Evolutionary conservation across 2,888 invertebrate species (phyloP).

Genomic region (Folsomia candida): DNA sequence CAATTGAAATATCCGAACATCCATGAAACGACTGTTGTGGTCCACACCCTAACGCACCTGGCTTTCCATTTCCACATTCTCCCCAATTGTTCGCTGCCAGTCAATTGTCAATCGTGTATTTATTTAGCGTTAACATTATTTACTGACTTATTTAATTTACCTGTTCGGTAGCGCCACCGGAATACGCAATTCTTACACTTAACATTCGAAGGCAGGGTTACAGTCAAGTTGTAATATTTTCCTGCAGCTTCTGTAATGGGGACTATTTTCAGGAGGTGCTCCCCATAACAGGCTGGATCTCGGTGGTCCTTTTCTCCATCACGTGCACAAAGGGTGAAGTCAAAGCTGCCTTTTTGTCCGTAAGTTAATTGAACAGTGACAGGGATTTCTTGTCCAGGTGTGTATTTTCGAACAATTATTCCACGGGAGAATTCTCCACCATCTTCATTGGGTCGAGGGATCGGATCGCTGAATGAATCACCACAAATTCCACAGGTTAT

Average conservation of each 20-base stretch:
- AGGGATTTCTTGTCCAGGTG: conserved; percentile 26
- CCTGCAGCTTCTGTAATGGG: conserved; percentile 6
- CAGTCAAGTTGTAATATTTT: conserved; percentile 16
- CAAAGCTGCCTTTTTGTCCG: conserved; percentile 17
- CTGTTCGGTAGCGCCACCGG: conserved; percentile 16
- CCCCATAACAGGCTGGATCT: conserved; percentile 10
- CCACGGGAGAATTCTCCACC: conserved; percentile 30
- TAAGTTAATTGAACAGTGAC: conserved; percentile 15
- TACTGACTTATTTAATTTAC: not conserved
- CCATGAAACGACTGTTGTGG: conserved; percentile 12
- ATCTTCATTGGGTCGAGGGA: conserved; percentile 34
- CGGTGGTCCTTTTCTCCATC: conserved; percentile 3
- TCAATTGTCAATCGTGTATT: no score
- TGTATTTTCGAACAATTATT: conserved; percentile 31
- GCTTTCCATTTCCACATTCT: conserved; percentile 7
- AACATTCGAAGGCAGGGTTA: not conserved
- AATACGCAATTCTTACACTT: conserved; percentile 11
- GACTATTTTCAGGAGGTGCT: conserved; percentile 5
- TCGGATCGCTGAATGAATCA: conserved; percentile 21
- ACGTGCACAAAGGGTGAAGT: conserved; percentile 10
- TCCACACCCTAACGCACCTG: conserved; percentile 16
- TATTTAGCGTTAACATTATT: no score
- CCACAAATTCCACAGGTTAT: conserved; percentile 23
- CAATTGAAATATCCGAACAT: conserved; percentile 16
- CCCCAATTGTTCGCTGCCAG: conserved; percentile 13